Percentiles rank a stretch among this genome's conserved stretches.
Evolutionary conservation across 2,797 vertebrate genomes (phyloP).

Genomic region (Onychomys leucogaster): DNA sequence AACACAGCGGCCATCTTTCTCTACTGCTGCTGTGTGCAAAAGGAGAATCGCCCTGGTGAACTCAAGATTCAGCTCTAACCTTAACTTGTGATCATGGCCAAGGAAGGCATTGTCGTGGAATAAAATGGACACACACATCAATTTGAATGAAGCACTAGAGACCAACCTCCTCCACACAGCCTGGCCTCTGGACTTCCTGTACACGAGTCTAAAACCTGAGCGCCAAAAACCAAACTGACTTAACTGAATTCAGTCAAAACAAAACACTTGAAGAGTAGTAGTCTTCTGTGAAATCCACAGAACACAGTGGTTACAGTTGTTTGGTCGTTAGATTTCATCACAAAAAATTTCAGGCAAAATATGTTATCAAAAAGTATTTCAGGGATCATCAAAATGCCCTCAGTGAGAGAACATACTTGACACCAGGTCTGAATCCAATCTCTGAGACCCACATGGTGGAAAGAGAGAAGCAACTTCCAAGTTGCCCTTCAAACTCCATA

Average conservation of each 20-base stretch:
- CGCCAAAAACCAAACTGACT: background rate
- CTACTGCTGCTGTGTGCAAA: background rate
- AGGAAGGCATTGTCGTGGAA: background rate
- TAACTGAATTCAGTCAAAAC: background rate
- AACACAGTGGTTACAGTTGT: background rate
- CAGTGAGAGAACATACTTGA: background rate
- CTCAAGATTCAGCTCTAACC: background rate
- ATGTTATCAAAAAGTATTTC: slow-evolving; percentile 3
- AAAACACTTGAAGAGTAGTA: background rate
- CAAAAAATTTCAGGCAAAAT: slow-evolving; percentile 32
- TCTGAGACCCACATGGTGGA: background rate
- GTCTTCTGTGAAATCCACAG: background rate
- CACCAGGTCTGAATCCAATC: background rate
- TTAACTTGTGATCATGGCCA: background rate
- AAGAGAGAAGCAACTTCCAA: background rate
- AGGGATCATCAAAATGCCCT: background rate
- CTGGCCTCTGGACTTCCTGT: fast-evolving
- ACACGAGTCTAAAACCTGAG: background rate
- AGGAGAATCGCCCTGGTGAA: background rate
- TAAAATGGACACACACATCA: background rate
- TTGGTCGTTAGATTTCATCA: background rate
- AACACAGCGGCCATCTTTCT: background rate
- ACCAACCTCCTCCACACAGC: background rate
- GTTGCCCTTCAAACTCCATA: background rate
- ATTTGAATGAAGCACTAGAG: background rate